Evolutionary conservation across 35 echinoderm and acorn worm species (phyloP).

Genomic region (Lytechinus pictus): DNA sequence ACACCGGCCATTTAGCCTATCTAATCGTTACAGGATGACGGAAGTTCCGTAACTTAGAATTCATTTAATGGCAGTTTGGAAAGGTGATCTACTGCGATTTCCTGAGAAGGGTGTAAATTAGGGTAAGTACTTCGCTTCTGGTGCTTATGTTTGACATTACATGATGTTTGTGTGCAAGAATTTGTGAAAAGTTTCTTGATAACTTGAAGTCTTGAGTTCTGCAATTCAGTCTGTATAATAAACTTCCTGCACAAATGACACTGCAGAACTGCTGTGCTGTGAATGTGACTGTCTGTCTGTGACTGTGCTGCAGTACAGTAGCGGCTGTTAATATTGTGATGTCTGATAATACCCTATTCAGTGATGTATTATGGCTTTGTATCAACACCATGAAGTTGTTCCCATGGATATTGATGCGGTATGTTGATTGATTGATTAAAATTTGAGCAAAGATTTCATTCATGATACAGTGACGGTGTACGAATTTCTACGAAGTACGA

Average conservation of each 20-base stretch:
- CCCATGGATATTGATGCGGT: background rate
- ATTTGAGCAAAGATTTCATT: too few species aligned
- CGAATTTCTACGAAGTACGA: too few species aligned
- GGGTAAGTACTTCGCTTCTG: background rate
- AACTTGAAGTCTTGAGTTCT: background rate
- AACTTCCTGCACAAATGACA: background rate
- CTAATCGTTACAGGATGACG: background rate
- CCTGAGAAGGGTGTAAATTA: background rate
- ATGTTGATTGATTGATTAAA: background rate
- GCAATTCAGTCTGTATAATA: background rate
- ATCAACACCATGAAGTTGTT: background rate
- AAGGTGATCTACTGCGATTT: background rate
- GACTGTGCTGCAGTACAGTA: background rate
- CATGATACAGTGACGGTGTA: too few species aligned
- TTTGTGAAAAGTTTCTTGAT: background rate
- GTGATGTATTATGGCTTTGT: background rate
- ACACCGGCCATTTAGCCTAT: background rate
- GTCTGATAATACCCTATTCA: background rate
- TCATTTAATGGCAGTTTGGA: background rate
- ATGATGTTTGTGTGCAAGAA: background rate
- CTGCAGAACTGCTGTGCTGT: background rate
- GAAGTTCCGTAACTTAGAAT: slow-evolving; percentile 2
- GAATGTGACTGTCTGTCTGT: background rate
- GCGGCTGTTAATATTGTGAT: background rate
- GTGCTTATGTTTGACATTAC: background rate